phyloP scores from a whole-genome alignment of 2,888 invertebrate species.

The Diploptera punctata region DNA sequence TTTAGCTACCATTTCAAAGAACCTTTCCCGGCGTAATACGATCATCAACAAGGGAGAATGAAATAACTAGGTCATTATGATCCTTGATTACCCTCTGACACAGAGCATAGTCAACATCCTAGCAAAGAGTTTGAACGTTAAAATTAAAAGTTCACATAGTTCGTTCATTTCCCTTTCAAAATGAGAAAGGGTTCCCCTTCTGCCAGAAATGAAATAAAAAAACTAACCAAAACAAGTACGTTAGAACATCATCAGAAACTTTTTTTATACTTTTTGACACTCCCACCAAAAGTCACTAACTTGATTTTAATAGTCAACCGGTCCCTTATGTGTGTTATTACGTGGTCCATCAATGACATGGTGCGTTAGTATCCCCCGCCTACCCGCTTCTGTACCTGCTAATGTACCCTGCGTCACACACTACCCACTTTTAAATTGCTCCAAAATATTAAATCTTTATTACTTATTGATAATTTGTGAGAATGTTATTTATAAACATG shows the following conservation, averaged over 20 bases:
- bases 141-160: background rate
- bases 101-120: background rate
- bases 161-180: background rate
- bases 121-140: no score
- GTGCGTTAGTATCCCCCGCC: background rate
- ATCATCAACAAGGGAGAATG: no score
- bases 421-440: background rate
- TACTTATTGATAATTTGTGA: no score
- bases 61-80: no score
- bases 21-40: background rate
- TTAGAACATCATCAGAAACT: background rate
- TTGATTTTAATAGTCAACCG: background rate
- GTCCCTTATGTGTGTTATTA: background rate
- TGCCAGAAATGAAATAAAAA: background rate
- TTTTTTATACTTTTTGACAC: constrained; percentile 11
- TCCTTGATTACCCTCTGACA: background rate
- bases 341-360: constrained; percentile 9
- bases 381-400: background rate
- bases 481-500: no score
- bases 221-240: background rate
- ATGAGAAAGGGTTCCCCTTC: background rate
- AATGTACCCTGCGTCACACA: background rate
- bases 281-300: constrained; percentile 13
- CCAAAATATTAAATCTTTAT: no score
- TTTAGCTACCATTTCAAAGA: no score